Conservation (phyloP, 2,888 invertebrate species). For the Chrysolina haemoptera region DNA sequence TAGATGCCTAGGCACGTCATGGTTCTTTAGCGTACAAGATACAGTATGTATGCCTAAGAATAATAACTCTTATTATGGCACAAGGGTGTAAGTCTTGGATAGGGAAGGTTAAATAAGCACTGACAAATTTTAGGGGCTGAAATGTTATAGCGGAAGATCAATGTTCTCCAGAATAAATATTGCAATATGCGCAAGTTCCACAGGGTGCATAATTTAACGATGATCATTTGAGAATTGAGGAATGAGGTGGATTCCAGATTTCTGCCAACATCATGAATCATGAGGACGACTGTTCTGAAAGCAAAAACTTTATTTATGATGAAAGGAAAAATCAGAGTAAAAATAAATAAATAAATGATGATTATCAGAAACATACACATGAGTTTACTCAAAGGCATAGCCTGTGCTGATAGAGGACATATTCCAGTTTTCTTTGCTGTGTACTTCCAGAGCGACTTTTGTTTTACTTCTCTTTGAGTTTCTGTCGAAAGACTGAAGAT, state of each 20-base stretch:
- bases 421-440: no score
- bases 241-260: background rate
- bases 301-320: background rate
- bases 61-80: conserved; percentile 31
- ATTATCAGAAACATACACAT: background rate
- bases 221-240: conserved; percentile 8
- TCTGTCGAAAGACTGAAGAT: no score
- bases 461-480: no score
- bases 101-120: conserved; percentile 29
- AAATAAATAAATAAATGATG: no score
- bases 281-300: background rate
- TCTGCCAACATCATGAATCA: background rate
- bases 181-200: conserved; percentile 25
- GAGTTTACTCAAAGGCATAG: no score
- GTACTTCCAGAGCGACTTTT: no score
- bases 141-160: conserved; percentile 23
- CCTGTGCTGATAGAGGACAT: no score
- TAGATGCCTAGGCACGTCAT: conserved; percentile 34
- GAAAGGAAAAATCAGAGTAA: background rate
- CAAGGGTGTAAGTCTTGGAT: conserved; percentile 24
- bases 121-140: conserved; percentile 35
- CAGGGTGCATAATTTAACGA: conserved; percentile 37
- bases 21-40: conserved; percentile 32
- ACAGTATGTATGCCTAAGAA: conserved; percentile 30
- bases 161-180: conserved; percentile 35